phyloP scores from a whole-genome alignment of 2,113 vertebrate genomes.

The Peucedramus taeniatus region DNA sequence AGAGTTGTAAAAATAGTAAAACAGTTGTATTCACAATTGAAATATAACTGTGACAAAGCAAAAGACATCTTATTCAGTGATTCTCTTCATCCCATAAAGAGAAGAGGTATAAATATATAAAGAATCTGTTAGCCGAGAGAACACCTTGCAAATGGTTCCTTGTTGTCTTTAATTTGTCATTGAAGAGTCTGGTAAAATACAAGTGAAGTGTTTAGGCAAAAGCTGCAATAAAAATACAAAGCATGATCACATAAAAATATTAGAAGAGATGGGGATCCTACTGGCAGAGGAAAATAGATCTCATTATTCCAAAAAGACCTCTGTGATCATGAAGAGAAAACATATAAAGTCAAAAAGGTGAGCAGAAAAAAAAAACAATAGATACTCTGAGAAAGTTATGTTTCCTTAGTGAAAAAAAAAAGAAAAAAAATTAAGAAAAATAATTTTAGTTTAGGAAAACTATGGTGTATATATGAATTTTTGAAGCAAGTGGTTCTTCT shows the following conservation, averaged over 20 bases:
- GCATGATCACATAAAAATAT: neutral
- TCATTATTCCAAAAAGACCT: neutral
- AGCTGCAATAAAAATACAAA: neutral
- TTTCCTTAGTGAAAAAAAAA: neutral
- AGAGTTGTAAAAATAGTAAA: neutral
- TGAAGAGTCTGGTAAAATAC: conserved; percentile 12
- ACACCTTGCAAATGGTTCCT: neutral
- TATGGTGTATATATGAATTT: neutral
- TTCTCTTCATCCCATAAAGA: neutral
- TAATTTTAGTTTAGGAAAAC: neutral
- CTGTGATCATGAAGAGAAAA: neutral
- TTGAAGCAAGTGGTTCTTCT: neutral
- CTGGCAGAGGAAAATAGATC: neutral
- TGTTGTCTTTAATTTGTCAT: neutral
- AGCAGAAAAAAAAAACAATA: neutral
- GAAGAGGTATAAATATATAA: neutral
- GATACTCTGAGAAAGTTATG: neutral
- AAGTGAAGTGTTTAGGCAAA: neutral
- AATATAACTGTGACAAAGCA: neutral
- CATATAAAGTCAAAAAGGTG: neutral
- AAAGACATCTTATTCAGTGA: neutral
- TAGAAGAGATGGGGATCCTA: neutral
- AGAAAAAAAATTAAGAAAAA: neutral
- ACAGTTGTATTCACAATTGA: neutral
- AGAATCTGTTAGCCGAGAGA: neutral